Evolutionary conservation across 2,888 invertebrate genomes (phyloP), one percentile per base, ranked within the genome.

Genomic region (Dryobotodes eremita): DNA sequence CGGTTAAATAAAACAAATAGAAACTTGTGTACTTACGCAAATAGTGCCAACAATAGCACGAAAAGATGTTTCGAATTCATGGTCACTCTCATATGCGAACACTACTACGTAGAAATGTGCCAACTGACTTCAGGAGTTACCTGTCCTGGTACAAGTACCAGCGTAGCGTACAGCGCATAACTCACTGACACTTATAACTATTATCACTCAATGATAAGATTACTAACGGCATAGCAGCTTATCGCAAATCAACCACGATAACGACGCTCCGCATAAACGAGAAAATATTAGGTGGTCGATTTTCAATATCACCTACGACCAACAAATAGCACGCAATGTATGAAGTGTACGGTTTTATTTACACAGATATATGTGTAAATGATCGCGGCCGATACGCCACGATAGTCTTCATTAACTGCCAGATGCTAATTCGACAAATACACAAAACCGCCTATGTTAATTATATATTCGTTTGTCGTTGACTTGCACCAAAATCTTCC

Each of bases 131-230:
- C 91, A 94, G 93, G 89, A 93, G 92, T 93, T 93, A 93, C 94
- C 95, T 94, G 93, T 90, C 89, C 92, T 90, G 91, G 89, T 92
- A 93, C 94, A 91, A 93, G 94, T 92, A 95, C 95, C 94, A 93
- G 91, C 95, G 92, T 92, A 92, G 91, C 91, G 91, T 92, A 93
- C 91, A 92, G 92, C 94, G 91, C 95, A 95, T 94, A 95, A 94
- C 96, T 97, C 95, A 96, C 96, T 97, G 96, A 96, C 95, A 96
- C 96, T 96, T 96, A 95, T 95, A 95, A 95, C 95, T 95, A 94
- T 95, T 97, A 97, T 97, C 96, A 96, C 94, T 94, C 93, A 93
- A 93, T 95, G 97, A 97, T 97, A 97, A 97, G 96, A 96, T 95
- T 95, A 95, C 94, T 91, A 90, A 92, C 94, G 93, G 95, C 94